Base-by-base conservation (phyloP, 1,140 invertebrate species). In the Calosoma granatense region DNA sequence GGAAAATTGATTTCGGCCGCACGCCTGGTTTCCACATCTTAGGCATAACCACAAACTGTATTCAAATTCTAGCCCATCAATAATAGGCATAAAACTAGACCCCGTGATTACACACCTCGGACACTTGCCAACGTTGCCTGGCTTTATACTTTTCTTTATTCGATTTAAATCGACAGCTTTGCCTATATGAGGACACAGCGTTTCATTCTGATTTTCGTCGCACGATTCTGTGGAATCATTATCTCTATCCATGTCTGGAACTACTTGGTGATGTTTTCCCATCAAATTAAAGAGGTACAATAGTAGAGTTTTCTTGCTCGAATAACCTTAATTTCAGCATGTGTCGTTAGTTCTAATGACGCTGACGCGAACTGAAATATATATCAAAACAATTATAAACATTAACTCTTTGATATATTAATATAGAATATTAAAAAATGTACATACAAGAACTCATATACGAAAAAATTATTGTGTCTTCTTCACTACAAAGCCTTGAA, bases 11-110 rank as follows among this genome's bases (percentile, higher is more conserved):
- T 78, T 74, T 55, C 82, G 76, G 26, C 86, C 88, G 74, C 91
- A 94, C 30, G 84, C 79, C 71, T 88, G 83, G 53, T 84, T 70
- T 12, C 87, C 89, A 76, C 86, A 88, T 56, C 78, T 77, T 36
- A 87, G 70, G 63, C 85, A 87, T 74, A 87, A 76, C 83, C 84
- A 86, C 19, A 85, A 67, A 1, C 76, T 70, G 68, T 72, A 81
- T 65, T 80, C 85, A 71, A 71, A 84, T 55, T 71, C 69, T 9
- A 58, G 66, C 67, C 62, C n/a, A n/a, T 65, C 70, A 23, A 61
- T 64, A 47, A 70, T 63, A 54, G 66, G 68, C 43, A 67, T 65
- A 4, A 60, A n/a, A n/a, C n/a, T n/a, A n/a, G n/a, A n/a, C n/a
- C n/a, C n/a, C n/a, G n/a, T n/a, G n/a, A n/a, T 79, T 54, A 74